Percentiles rank a stretch among this genome's conserved stretches.
These are phyloP conservation scores for Trichogramma pretiosum DNA, from an alignment of 1,140 invertebrate genomes.

Conservation along the genomic window DNA sequence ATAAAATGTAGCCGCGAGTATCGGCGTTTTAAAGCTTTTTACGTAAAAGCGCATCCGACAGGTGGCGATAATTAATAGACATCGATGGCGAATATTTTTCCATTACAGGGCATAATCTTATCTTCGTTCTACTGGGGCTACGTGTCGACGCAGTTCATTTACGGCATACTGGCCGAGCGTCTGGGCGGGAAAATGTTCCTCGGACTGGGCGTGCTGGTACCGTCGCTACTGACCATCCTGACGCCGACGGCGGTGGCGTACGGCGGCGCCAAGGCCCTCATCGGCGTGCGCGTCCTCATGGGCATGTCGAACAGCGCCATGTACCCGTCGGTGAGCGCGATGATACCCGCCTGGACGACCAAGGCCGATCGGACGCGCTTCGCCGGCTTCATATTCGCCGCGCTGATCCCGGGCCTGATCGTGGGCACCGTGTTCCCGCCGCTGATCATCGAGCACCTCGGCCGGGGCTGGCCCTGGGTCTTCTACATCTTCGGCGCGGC, in stretches of 20 bases:
- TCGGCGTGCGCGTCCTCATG: slow-evolving; percentile 45
- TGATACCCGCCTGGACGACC: slow-evolving; percentile 37
- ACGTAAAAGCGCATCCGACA: too few relatives aligned
- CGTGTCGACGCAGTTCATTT: slow-evolving; percentile 51
- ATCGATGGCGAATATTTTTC: too few relatives aligned
- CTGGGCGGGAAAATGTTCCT: slow-evolving; percentile 52
- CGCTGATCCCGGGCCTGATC: slow-evolving; percentile 22
- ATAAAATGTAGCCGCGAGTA: too few relatives aligned
- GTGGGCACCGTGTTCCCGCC: slow-evolving; percentile 5
- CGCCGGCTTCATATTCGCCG: slow-evolving; percentile 33
- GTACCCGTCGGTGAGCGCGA: slow-evolving; percentile 43
- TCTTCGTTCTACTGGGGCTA: slow-evolving; percentile 55
- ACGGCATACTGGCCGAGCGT: slow-evolving; percentile 47
- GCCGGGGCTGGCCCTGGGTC: neutral
- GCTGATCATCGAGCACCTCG: neutral
- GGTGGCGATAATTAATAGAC: too few relatives aligned
- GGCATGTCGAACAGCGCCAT: slow-evolving; percentile 28
- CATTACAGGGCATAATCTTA: slow-evolving; percentile 42
- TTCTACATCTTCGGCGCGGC: slow-evolving; percentile 6
- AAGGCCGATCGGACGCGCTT: slow-evolving; percentile 32
- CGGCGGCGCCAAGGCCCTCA: slow-evolving; percentile 12
- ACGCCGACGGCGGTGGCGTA: slow-evolving; percentile 30
- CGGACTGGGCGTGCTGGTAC: slow-evolving; percentile 38
- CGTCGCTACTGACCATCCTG: slow-evolving; percentile 44
- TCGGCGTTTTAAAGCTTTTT: too few relatives aligned